phyloP scores from a whole-genome alignment of 2,797 vertebrate species.

The Spinus olivaceus region DNA sequence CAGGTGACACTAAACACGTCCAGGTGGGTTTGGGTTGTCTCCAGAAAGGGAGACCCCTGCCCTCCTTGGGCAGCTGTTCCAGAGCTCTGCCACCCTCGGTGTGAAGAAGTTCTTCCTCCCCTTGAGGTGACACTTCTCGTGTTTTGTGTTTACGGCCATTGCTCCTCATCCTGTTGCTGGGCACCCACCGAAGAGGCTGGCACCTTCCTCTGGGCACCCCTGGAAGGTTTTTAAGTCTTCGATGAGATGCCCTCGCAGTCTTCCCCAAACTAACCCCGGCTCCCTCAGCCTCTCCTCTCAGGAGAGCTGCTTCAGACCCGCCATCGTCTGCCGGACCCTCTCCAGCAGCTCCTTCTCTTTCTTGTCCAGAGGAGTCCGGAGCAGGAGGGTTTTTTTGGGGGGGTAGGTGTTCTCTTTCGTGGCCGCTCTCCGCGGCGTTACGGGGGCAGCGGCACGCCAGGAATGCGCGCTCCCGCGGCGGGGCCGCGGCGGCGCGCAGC shows the following conservation, averaged over 20 bases:
- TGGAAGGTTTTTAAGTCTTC: background rate
- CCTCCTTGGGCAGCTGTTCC: background rate
- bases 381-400: too few species aligned
- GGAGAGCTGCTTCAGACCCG: background rate
- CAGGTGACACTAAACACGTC: background rate
- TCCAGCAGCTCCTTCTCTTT: background rate
- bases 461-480: constrained; percentile 17
- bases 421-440: background rate
- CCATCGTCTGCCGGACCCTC: background rate
- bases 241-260: background rate
- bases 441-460: background rate
- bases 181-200: background rate
- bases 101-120: background rate
- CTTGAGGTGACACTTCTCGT: background rate
- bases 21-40: background rate
- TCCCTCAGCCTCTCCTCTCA: background rate
- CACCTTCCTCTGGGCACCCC: background rate
- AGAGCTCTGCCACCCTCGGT: background rate
- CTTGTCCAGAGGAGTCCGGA: background rate
- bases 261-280: background rate
- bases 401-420: fast-evolving
- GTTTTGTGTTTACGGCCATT: background rate
- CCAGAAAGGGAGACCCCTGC: background rate
- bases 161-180: background rate
- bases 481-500: background rate